Evolutionary conservation across 2,888 invertebrate genomes (phyloP).

Genomic region (Lochmaea crataegi): DNA sequence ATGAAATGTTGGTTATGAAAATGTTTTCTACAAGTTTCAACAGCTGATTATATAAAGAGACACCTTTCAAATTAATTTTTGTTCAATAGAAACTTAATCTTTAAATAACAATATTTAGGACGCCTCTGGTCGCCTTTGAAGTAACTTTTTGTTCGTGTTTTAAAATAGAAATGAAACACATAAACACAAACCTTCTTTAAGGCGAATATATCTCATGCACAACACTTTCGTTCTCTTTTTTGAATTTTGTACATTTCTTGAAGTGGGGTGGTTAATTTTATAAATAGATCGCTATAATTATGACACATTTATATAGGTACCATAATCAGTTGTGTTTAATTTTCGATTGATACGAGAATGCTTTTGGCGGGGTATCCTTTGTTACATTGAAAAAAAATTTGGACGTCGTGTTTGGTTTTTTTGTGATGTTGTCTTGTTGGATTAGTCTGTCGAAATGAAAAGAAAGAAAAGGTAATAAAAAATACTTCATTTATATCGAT

Average conservation of each 20-base stretch:
- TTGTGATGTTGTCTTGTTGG: not conserved
- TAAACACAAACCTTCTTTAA: constrained; percentile 45
- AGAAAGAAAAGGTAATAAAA: too few species aligned
- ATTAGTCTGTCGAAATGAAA: too few species aligned
- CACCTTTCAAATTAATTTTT: too few species aligned
- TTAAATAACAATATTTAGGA: not conserved
- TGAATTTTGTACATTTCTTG: constrained; percentile 29
- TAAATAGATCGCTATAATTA: constrained; percentile 53
- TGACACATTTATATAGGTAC: constrained; percentile 35
- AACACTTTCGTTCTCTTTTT: constrained; percentile 9
- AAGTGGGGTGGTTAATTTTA: constrained; percentile 55
- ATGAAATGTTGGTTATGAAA: too few species aligned
- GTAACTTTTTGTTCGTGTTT: constrained; percentile 23
- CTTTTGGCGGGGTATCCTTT: too few species aligned
- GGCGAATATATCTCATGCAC: constrained; percentile 38
- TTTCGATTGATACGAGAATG: not conserved
- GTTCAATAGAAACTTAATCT: too few species aligned
- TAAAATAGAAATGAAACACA: constrained; percentile 35
- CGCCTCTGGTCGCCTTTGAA: constrained; percentile 16
- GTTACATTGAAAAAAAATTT: too few species aligned
- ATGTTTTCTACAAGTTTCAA: too few species aligned
- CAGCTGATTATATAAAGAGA: too few species aligned
- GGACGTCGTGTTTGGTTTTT: not conserved
- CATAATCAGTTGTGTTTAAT: constrained; percentile 15
- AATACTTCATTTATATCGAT: too few species aligned